A percentile compares a stretch with the other conserved stretches of the same genome.
These are phyloP conservation scores for Nomada ferruginata DNA, from an alignment of 2,888 invertebrate species.

Conservation along the genomic window DNA sequence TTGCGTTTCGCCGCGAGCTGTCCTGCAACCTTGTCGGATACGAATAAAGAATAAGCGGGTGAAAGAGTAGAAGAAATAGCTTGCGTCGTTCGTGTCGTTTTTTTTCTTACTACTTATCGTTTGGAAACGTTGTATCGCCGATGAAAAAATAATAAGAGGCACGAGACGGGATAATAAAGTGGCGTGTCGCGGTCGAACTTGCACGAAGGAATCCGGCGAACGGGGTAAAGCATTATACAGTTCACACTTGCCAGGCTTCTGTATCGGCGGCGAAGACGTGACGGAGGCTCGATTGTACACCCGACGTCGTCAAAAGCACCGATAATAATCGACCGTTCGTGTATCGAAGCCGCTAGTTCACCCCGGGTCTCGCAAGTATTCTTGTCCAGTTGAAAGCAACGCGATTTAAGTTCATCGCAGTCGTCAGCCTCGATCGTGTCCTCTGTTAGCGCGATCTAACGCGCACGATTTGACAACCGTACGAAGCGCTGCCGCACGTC, in stretches of 20 bases:
- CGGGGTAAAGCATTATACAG: constrained; percentile 30
- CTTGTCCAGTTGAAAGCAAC: not conserved
- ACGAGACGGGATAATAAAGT: constrained; percentile 9
- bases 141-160: constrained; percentile 15
- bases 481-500: constrained; percentile 52
- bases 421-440: not conserved
- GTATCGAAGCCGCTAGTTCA: not conserved
- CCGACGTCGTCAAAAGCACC: constrained; percentile 15
- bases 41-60: not conserved
- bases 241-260: constrained; percentile 71
- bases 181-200: constrained; percentile 9
- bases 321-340: constrained; percentile 27
- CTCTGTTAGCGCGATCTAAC: not conserved
- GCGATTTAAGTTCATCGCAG: constrained; percentile 1
- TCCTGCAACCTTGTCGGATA: not conserved
- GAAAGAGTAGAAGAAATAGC: not conserved
- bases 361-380: not conserved
- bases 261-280: constrained; percentile 50
- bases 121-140: constrained; percentile 13
- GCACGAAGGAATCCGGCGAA: constrained; percentile 23
- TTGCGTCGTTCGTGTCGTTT: not conserved
- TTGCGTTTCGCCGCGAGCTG: constrained; percentile 12
- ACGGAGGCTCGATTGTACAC: constrained; percentile 9
- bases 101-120: not conserved
- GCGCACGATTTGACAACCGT: constrained; percentile 32